Percentiles rank a stretch among this genome's conserved stretches.
Evolutionary conservation across 1,140 invertebrate species (phyloP).

Genomic region (Elysia chlorotica): DNA sequence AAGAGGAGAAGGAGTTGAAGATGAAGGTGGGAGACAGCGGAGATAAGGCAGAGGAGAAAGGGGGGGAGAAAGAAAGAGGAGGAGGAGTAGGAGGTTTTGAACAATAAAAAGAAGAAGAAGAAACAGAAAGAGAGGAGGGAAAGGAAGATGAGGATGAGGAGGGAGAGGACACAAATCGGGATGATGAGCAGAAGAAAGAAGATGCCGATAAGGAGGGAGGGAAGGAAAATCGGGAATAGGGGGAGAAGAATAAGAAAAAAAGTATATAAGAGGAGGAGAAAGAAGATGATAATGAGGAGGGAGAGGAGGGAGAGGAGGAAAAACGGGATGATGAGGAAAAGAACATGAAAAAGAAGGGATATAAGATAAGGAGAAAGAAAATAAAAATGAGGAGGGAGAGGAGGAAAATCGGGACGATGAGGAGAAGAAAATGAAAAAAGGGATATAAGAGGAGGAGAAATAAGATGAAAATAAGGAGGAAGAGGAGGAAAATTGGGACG

Average conservation of each 20-base stretch:
- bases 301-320: not conserved
- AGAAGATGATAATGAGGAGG: not conserved
- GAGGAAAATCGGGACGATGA: not conserved
- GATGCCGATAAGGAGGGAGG: not conserved
- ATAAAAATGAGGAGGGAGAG: not conserved
- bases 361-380: not conserved
- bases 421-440: no score
- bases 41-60: not conserved
- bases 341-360: not conserved
- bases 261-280: not conserved
- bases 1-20: slow-evolving; percentile 1
- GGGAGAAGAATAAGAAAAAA: not conserved
- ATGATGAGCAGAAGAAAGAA: not conserved
- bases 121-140: not conserved
- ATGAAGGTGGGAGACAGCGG: not conserved
- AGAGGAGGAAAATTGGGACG: no score
- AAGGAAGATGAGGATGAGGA: not conserved
- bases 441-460: no score
- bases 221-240: not conserved
- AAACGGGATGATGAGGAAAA: not conserved
- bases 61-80: not conserved
- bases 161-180: not conserved
- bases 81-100: not conserved
- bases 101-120: not conserved
- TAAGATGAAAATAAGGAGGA: no score